phyloP scores from a whole-genome alignment of 2,113 vertebrate species.

The Eubucco bourcierii region DNA sequence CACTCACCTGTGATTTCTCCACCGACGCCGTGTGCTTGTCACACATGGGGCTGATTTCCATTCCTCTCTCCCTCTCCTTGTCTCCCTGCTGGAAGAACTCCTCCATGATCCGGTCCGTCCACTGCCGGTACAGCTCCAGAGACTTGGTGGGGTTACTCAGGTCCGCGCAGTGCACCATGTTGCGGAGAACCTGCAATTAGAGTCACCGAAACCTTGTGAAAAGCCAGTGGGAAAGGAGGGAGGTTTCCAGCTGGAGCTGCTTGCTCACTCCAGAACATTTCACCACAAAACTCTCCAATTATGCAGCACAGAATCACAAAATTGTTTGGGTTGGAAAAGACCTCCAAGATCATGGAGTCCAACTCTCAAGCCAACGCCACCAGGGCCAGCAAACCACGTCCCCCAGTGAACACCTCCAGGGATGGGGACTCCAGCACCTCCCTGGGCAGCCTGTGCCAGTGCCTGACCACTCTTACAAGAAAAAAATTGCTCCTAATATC shows the following conservation, averaged over 20 bases:
- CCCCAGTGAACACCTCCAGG: too few relatives aligned
- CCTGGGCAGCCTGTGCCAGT: too few relatives aligned
- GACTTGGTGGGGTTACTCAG: slow-evolving; percentile 98
- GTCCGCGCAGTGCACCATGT: slow-evolving; percentile 98
- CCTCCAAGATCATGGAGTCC: too few relatives aligned
- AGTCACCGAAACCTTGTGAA: background rate
- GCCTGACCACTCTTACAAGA: too few relatives aligned
- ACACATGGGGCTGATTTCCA: slow-evolving; percentile 99
- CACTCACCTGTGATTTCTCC: slow-evolving; percentile 93
- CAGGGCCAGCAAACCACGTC: too few relatives aligned
- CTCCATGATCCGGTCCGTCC: slow-evolving; percentile 98
- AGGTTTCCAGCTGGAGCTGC: background rate
- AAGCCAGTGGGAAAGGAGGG: background rate
- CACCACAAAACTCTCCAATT: background rate
- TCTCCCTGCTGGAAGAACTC: slow-evolving; percentile 99
- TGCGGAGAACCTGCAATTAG: slow-evolving; percentile 88
- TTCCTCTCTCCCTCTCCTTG: slow-evolving; percentile 92
- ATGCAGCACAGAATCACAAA: background rate
- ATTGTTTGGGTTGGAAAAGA: too few relatives aligned
- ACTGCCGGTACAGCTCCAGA: slow-evolving; percentile 94
- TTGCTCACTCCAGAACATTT: background rate
- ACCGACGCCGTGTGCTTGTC: slow-evolving; percentile 98
- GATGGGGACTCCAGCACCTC: too few relatives aligned
- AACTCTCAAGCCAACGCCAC: too few relatives aligned
- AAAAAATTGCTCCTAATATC: too few relatives aligned